Base-by-base conservation (phyloP, 2,888 invertebrate species). In the Drosophila pseudotakahashii region DNA sequence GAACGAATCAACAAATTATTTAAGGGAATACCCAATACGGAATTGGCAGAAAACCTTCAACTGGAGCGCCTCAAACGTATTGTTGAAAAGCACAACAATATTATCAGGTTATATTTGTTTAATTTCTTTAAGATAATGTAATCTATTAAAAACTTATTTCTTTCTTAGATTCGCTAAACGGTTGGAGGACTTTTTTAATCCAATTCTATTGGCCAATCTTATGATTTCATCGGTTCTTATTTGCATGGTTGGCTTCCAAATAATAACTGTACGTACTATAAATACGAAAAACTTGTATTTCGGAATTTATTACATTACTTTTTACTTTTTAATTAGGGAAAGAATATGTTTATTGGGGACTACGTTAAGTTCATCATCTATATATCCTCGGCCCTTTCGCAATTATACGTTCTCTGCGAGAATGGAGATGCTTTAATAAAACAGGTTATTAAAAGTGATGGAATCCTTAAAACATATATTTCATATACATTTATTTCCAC, bases 161-260 rank as follows among this genome's bases (percentile, higher is more conserved):
- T n/a, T 44, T 30, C 7, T n/a, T 16, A 92, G 92, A 52, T 92
- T 92, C 60, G 79, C 89, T 2, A 73, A 79, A 10, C 74, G 66
- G 3, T 68, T 92, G 72, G 92, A 92, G 50, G 68, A 87, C n/a
- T 91, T 92, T 47, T 91, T 91, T 42, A 92, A 89, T 67, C 91
- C 92, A 0, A 91, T 91, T 32, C 73, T 92, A 23, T 75, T 92
- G 32, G 86, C 91, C 1, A 92, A 92, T 76, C 84, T 92, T 23
- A 78, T 83, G 11, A 90, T 92, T 52, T 92, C 92, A 32, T 90
- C 92, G 0, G 74, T 92, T 37, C 75, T 92, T 9, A 92, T 92
- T 61, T 92, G 92, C 57, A 90, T 92, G 89, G 91, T 92, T 16
- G 92, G 92, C 16, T 91, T 92, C 85, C 92, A 92, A 60, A 82